Evolutionary conservation across 2,113 vertebrate species (phyloP), one percentile per base, ranked within the genome.

Genomic region (Lepisosteus oculatus): DNA sequence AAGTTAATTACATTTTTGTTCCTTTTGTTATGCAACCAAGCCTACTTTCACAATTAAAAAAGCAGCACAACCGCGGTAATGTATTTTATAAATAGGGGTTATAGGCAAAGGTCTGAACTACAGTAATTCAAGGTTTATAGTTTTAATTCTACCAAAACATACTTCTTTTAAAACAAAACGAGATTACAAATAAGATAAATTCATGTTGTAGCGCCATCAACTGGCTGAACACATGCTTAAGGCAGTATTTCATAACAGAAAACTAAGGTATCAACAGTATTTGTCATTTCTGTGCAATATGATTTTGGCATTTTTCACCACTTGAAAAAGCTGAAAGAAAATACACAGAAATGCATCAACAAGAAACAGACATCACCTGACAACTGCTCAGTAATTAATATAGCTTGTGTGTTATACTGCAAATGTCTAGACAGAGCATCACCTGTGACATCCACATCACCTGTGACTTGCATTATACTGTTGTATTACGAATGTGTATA

Each of bases 1-100:
- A 91, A 92, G 86, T 88, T 92, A 92, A 93, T 93, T 92, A 90
- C 89, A 91, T 92, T 92, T 89, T 86, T 88, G 87, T 90, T 91
- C 86, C 90, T 92, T 92, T 92, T 93, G 91, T 93, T 86, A 89
- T 87, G 81, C 88, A 87, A 89, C 85, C 85, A 84, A 83, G 77
- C 77, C 84, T 84, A 71, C 75, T 80, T 76, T 72, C 57, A 72
- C 14, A 43, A 70, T 57, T 42, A 55, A 66, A 67, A 61, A 67
- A 74, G 78, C 71, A 73, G 74, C 69, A 5, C 72, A 82, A 72
- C 65, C 55, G 67, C 51, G n/a, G 65, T 72, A 72, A 72, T 67
- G 61, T 67, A 61, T 72, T 72, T 67, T 65, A 68, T 56, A 68
- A 73, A 68, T 3, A 6, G 14, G 61, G 65, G 55, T 73, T 68